Evolutionary conservation across 2,113 vertebrate genomes (phyloP).

Genomic region (Pituophis catenifer): DNA sequence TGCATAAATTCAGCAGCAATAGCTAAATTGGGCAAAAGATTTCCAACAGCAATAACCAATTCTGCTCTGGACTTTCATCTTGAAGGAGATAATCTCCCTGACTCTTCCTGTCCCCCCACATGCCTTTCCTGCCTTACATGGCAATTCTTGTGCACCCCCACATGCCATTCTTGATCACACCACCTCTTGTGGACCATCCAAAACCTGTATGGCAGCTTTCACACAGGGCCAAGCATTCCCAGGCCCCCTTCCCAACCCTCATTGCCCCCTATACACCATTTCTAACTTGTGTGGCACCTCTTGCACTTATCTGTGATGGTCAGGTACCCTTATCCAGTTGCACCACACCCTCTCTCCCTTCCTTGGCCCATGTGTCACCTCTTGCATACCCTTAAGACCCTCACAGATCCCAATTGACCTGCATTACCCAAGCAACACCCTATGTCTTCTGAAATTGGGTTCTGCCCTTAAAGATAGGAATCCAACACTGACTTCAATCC

Average conservation of each 20-base stretch:
- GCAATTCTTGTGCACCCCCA: not conserved
- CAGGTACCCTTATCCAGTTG: not conserved
- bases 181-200: not conserved
- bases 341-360: not conserved
- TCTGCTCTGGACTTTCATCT: not conserved
- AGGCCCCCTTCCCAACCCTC: not conserved
- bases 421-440: not conserved
- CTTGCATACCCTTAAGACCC: not conserved
- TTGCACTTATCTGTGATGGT: not conserved
- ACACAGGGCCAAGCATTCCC: too few species aligned
- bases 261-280: not conserved
- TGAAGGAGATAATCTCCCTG: not conserved
- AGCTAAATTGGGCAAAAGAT: not conserved
- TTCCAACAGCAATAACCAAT: not conserved
- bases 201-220: too few species aligned
- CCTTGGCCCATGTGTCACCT: not conserved
- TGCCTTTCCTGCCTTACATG: not conserved
- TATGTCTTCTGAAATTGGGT: not conserved
- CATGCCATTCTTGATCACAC: not conserved
- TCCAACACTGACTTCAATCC: not conserved
- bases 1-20: not conserved
- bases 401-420: not conserved
- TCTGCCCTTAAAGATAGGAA: not conserved
- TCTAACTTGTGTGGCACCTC: not conserved
- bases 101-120: not conserved